Base-by-base conservation (phyloP, 2,113 vertebrate species). In the Tauraco erythrolophus region DNA sequence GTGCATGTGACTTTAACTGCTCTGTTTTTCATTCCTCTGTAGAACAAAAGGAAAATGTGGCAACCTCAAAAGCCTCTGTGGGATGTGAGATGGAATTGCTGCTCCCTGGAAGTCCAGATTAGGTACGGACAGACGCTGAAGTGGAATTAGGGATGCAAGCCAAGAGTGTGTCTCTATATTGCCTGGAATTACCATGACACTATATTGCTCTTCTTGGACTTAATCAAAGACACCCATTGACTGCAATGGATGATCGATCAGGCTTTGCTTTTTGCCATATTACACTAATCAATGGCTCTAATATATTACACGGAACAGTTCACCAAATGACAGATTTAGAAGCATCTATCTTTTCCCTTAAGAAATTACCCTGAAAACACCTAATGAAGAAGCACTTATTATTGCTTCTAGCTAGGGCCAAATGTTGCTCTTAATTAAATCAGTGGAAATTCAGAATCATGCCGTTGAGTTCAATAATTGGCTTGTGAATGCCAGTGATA, bases 181-280 rank as follows among this genome's bases (percentile, higher is more conserved):
- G 96, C 94, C 74, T 85, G 91, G 95, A 97, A 98, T 94, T 95
- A 95, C 96, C 39, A 25, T 89, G 96, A 98, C 96, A 97, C 97
- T 94, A 95, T 95, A 93, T 93, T 96, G 95, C 94, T 97, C 75
- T 96, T 98, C 84, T 86, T 91, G 88, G 79, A 78, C 72, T 93
- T 95, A 78, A 95, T 93, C 95, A 96, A 96, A 97, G 95, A 53
- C 91, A 89, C n/a, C 50, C 91, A 93, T 92, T 91, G 95, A 94
- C 91, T 94, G 80, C 96, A 94, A 93, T 83, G 87, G 89, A 79
- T 92, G 78, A 96, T 96, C 50, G 1, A 96, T 95, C 95, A 94
- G 94, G 83, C 97, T 98, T 97, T 97, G 97, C 97, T 98, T 98
- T 98, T 95, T 96, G 93, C 94, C 92, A 90, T 96, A 97, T 98